Base-by-base conservation (phyloP, 2,888 invertebrate species). In the Lepidocyrtoides sp. region DNA sequence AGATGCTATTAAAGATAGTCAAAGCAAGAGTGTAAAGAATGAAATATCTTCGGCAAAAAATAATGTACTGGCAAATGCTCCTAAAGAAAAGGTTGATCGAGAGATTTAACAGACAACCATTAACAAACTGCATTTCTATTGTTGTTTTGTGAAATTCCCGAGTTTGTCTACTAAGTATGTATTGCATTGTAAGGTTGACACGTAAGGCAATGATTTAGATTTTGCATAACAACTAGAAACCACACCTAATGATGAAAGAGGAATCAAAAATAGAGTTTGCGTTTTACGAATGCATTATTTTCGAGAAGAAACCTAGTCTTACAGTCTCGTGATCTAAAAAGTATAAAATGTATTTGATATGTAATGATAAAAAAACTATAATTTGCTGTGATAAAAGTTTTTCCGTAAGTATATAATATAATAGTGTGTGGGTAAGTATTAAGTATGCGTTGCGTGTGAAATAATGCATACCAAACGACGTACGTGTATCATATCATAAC, bases 71-170 rank as follows among this genome's bases (percentile, higher is more conserved):
- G 84, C 79, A 85, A 85, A 7, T 0, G 8, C 10, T 5, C 66
- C 81, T 0, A 85, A 79, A 66, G 84, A 66, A n/a, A 85, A 90
- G 44, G 23, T 91, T n/a, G 91, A 91, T 41, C 84, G 91, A 48
- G 91, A 91, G 36, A 91, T 91, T 23, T 91, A 89, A 63, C 17
- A 57, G 14, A 0, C 5, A 23, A 5, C 5, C 20, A 23, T 3
- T 54, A n/a, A 54, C 54, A 54, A 14, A 41, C 4, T 51, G 51
- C n/a, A n/a, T 51, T n/a, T n/a, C n/a, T n/a, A n/a, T n/a, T n/a
- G n/a, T n/a, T n/a, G n/a, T n/a, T n/a, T n/a, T n/a, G n/a, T n/a
- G n/a, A n/a, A n/a, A n/a, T n/a, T n/a, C n/a, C n/a, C n/a, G n/a
- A n/a, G n/a, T n/a, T n/a, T n/a, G n/a, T n/a, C n/a, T n/a, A n/a